phyloP scores from a whole-genome alignment of 1,140 invertebrate species.

The Pantala flavescens region DNA sequence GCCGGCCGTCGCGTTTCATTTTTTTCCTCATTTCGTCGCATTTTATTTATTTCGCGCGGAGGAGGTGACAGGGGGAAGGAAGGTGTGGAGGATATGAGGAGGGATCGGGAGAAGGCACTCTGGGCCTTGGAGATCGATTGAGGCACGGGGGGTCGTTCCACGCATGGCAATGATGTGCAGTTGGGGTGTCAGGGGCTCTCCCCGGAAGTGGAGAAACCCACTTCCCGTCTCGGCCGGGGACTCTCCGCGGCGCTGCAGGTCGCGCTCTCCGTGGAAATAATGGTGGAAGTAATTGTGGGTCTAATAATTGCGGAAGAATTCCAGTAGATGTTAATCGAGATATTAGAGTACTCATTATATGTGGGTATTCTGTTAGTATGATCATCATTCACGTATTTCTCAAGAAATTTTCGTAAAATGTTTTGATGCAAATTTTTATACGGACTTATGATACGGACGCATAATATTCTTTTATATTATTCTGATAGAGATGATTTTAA shows the following conservation, averaged over 20 bases:
- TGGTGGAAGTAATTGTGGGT: not conserved
- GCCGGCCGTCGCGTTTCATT: not conserved
- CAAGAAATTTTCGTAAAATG: too few relatives aligned
- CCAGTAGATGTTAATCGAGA: too few relatives aligned
- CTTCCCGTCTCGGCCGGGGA: not conserved
- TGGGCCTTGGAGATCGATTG: not conserved
- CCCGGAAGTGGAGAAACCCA: not conserved
- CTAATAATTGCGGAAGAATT: not conserved
- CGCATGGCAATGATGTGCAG: slow-evolving; percentile 1
- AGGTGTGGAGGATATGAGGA: not conserved
- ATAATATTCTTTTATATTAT: too few relatives aligned
- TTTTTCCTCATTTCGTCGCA: slow-evolving; percentile 4
- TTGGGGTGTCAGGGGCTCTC: not conserved
- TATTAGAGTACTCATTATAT: too few relatives aligned
- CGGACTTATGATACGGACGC: too few relatives aligned
- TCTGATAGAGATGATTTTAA: too few relatives aligned
- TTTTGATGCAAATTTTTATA: too few relatives aligned
- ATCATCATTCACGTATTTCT: too few relatives aligned
- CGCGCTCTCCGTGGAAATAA: not conserved
- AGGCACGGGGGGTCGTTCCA: not conserved
- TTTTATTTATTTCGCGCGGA: slow-evolving; percentile 12
- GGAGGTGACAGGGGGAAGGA: not conserved
- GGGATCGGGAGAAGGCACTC: not conserved
- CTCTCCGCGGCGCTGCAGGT: not conserved
- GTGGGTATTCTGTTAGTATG: too few relatives aligned